Evolutionary conservation across 1,140 invertebrate species (phyloP), one percentile per base, ranked within the genome.

Genomic region (Bicyclus anynana): DNA sequence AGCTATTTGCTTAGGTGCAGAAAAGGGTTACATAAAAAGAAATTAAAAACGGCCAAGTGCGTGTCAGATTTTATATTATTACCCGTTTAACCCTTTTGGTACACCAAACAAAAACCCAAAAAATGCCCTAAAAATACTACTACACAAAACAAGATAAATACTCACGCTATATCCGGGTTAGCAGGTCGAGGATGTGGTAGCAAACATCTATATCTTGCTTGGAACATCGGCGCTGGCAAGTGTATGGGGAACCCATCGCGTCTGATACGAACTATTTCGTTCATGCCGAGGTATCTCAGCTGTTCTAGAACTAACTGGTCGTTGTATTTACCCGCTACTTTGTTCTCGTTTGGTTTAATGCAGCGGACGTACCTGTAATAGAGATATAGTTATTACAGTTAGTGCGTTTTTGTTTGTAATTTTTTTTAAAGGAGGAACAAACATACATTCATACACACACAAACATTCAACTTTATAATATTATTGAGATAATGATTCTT

Each of bases 211-310:
- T 97, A 98, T 33, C 95, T 91, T 29, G 88, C 78, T n/a, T 95
- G 80, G 81, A 98, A 98, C 37, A 95, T 93, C 33, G 92, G 90
- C 65, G 95, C 93, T 2, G 91, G 89, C 76, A 97, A 91, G 84
- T 98, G 97, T 57, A 98, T 94, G 0, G 97, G 97, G 86, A 95
- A 99, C 0, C 97, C 97, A 89, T 98, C 96, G 72, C 95, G 94
- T 29, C 97, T 90, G 53, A 99, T 99, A 51, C 96, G 91, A 69
- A 99, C 98, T 60, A 98, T 98, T 82, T 98, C 97, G 74, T 98
- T 90, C 96, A 99, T 98, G 42, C 97, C 97, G 40, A 98, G 92
- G 89, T 98, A 99, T 64, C 94, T 93, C 5, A 98, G 89, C 88
- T 99, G 97, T 69, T 97, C 95, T 33, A 97, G 87, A 1, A 98